Percentiles rank a stretch among this genome's conserved stretches.
Conservation (phyloP, 2,113 vertebrate genomes). For the Chaenocephalus aceratus region DNA sequence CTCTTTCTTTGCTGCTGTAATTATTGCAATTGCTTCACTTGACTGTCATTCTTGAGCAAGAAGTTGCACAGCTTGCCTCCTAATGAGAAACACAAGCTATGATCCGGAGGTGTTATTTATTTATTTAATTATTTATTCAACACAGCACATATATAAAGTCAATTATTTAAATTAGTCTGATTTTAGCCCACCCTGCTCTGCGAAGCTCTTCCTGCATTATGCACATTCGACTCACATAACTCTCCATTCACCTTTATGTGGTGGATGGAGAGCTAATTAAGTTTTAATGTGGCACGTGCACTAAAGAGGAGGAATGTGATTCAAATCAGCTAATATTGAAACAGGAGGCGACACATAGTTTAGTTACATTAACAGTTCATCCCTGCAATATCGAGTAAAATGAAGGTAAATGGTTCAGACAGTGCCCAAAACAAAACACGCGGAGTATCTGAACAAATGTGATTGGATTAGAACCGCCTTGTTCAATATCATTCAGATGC, state of each 20-base stretch:
- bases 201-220: conserved; percentile 57
- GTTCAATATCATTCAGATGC: conserved; percentile 18
- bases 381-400: conserved; percentile 10
- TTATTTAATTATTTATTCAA: conserved; percentile 80
- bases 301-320: conserved; percentile 42
- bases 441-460: background rate
- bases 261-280: conserved; percentile 67
- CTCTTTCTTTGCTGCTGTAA: conserved; percentile 69
- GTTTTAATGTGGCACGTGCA: conserved; percentile 59
- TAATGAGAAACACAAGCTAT: conserved; percentile 79
- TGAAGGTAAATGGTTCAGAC: conserved; percentile 17
- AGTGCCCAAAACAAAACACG: conserved; percentile 3
- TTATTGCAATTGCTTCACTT: conserved; percentile 79
- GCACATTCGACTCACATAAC: conserved; percentile 53
- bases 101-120: conserved; percentile 75
- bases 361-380: conserved; percentile 20
- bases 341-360: conserved; percentile 20
- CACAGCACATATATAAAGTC: conserved; percentile 80
- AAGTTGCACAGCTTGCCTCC: conserved; percentile 75
- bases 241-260: conserved; percentile 28
- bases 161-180: conserved; percentile 81
- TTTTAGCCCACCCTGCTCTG: conserved; percentile 57
- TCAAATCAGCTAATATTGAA: conserved; percentile 40
- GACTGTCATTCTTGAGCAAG: conserved; percentile 74
- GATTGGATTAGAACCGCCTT: background rate